Conservation (phyloP, 2,888 invertebrate genomes). For the Caenorhabditis imperialis region DNA sequence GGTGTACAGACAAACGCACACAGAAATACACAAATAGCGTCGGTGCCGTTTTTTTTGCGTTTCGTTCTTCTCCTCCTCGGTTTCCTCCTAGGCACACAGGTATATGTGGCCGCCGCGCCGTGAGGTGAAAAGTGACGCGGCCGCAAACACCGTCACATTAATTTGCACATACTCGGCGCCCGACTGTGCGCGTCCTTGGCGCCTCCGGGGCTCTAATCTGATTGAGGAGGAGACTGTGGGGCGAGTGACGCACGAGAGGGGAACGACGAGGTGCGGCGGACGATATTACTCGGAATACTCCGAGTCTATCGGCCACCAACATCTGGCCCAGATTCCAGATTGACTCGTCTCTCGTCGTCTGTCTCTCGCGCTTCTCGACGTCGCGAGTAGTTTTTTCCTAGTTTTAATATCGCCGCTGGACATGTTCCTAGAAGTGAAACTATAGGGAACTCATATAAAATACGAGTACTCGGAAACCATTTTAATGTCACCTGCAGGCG, state of each 20-base stretch:
- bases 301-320: slow-evolving; percentile 9
- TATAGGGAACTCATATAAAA: no score
- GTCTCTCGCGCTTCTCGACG: background rate
- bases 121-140: slow-evolving; percentile 32
- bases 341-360: slow-evolving; percentile 18
- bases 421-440: no score
- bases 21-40: slow-evolving; percentile 30
- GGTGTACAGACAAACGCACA: slow-evolving; percentile 14
- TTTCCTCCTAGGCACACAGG: slow-evolving; percentile 31
- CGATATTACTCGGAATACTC: background rate
- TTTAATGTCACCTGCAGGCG: background rate
- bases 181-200: background rate
- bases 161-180: slow-evolving; percentile 28
- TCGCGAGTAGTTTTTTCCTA: no score
- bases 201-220: slow-evolving; percentile 37
- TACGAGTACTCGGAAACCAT: slow-evolving; percentile 6
- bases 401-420: no score
- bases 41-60: slow-evolving; percentile 25
- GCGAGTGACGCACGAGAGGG: background rate
- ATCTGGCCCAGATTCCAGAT: slow-evolving; percentile 34
- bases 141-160: slow-evolving; percentile 50
- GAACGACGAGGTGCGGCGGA: background rate
- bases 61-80: slow-evolving; percentile 23
- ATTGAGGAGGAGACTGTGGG: slow-evolving; percentile 8
- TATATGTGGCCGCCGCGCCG: slow-evolving; percentile 17